phyloP scores from a whole-genome alignment of 1,140 invertebrate genomes.

The Hirudo medicinalis region DNA sequence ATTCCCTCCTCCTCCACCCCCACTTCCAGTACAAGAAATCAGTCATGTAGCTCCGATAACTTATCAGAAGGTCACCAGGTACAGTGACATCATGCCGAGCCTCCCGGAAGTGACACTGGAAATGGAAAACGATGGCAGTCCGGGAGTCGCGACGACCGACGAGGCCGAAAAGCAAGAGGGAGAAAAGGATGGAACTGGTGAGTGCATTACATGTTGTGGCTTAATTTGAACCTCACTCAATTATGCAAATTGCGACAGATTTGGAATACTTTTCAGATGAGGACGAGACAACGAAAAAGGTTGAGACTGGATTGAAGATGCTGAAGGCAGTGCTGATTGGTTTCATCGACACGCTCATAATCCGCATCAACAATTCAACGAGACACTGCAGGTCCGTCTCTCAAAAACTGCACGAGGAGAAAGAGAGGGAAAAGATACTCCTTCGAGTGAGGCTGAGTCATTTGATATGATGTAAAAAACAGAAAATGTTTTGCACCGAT shows the following conservation, averaged over 20 bases:
- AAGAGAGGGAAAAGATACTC: slow-evolving; percentile 15
- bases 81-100: slow-evolving; percentile 11
- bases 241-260: neutral
- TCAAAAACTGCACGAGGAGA: slow-evolving; percentile 16
- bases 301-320: neutral
- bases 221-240: neutral
- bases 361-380: slow-evolving; percentile 14
- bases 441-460: neutral
- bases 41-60: neutral
- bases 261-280: neutral
- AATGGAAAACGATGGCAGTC: neutral
- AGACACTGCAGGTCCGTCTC: slow-evolving; percentile 19
- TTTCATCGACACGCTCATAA: slow-evolving; percentile 4
- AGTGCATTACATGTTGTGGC: neutral
- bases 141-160: neutral
- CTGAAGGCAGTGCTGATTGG: neutral
- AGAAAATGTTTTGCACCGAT: no score
- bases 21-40: neutral
- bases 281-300: slow-evolving; percentile 5
- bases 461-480: no score
- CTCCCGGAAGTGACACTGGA: neutral
- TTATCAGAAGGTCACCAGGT: neutral
- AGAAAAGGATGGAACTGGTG: neutral
- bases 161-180: neutral
- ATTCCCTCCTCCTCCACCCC: neutral